These are phyloP conservation scores for Brachyalestes nurse DNA, from an alignment of 2,797 vertebrate species.

Conservation along the genomic window DNA sequence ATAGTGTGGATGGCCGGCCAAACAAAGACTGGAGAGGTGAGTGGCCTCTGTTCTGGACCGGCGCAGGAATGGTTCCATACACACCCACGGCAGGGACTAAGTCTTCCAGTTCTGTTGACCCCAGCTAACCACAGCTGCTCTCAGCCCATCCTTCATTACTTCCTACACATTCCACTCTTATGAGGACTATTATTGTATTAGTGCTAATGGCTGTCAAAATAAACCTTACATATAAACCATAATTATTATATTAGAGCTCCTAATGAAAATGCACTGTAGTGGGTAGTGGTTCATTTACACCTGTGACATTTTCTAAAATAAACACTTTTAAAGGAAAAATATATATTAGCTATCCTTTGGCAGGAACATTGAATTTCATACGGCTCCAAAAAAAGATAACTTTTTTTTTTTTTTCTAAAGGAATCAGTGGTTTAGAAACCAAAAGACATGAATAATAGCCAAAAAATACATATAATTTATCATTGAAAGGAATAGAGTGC, in stretches of 20 bases:
- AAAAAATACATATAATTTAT: background rate
- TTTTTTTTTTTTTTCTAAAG: background rate
- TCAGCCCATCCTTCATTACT: slow-evolving; percentile 58
- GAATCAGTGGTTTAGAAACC: background rate
- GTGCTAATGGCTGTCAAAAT: slow-evolving; percentile 81
- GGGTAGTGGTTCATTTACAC: slow-evolving; percentile 78
- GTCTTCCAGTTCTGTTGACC: slow-evolving; percentile 80
- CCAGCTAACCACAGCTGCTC: slow-evolving; percentile 64
- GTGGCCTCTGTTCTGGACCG: slow-evolving; percentile 77
- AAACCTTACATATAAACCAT: slow-evolving; percentile 77
- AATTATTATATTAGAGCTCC: slow-evolving; percentile 81
- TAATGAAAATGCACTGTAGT: slow-evolving; percentile 53
- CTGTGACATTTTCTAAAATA: slow-evolving; percentile 72
- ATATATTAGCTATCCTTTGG: slow-evolving; percentile 33
- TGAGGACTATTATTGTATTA: slow-evolving; percentile 83
- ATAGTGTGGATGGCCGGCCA: slow-evolving; percentile 72
- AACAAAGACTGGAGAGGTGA: slow-evolving; percentile 83
- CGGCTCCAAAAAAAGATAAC: slow-evolving; percentile 16
- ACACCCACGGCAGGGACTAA: slow-evolving; percentile 69
- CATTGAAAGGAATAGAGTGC: background rate
- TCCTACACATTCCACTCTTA: slow-evolving; percentile 68
- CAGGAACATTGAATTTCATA: background rate
- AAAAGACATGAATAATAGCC: background rate
- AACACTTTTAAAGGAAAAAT: slow-evolving; percentile 42
- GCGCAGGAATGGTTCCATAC: slow-evolving; percentile 60